Base-by-base conservation (phyloP, 2,888 invertebrate genomes). In the Campoplex capitator region DNA sequence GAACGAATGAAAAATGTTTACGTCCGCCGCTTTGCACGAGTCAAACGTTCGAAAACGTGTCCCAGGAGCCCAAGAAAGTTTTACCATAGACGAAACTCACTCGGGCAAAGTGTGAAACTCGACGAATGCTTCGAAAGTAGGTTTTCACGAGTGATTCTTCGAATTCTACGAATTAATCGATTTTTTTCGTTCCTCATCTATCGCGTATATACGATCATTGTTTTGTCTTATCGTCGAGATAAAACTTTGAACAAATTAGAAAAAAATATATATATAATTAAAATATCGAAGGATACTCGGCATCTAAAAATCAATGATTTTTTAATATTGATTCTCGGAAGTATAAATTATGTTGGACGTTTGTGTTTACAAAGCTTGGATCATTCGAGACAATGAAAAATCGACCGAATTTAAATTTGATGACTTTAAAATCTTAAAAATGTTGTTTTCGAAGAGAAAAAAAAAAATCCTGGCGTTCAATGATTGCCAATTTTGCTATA, bases 21-120 rank as follows among this genome's bases (percentile, higher is more conserved):
- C 38, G 68, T 13, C 56, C 54, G 48, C 35, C 65, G 48, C 35
- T 67, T 67, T 8, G 54, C 38, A 28, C 70, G 62, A 62, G 62
- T 54, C 51, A 28, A 74, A 54, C 42, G 45, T 82, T 75, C 75
- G 48, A 82, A 62, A 71, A 82, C 68, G 82, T 23, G 23, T 75
- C 75, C 82, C 74, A n/a, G 48, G 54, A 54, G 81, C 65, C 28
- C 75, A 58, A 9, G 54, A 68, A 82, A 82, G 67, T 82, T 82
- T 45, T n/a, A 35, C 42, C 18, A 67, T 74, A 73, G 67, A 81
- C 58, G 32, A 54, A 51, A 68, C 75, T 56, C 65, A 45, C 75
- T 68, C 75, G 74, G 58, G 68, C 68, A 73, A 74, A 81, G 80
- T 65, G 51, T 23, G 32, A 67, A 82, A 82, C 82, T 82, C 45